These are phyloP conservation scores for Drosophila miranda DNA, from an alignment of 1,140 invertebrate genomes.

Conservation along the genomic window DNA sequence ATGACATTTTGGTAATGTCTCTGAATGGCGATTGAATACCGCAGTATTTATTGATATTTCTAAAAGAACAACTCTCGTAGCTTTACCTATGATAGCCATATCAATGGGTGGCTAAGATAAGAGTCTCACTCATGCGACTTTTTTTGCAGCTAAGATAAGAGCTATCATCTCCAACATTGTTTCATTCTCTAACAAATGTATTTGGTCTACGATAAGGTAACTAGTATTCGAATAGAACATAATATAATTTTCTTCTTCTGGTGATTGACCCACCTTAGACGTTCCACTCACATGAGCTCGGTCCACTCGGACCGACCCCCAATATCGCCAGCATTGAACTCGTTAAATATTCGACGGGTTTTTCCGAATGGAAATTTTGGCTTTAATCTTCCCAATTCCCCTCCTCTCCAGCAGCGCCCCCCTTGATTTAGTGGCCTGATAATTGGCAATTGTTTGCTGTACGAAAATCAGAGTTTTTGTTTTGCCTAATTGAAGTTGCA, in stretches of 20 bases:
- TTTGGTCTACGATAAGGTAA: neutral
- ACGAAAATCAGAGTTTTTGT: slow-evolving; percentile 40
- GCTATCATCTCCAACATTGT: neutral
- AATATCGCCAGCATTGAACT: slow-evolving; percentile 27
- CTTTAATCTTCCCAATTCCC: slow-evolving; percentile 31
- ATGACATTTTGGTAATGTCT: slow-evolving; percentile 40
- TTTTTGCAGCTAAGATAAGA: neutral
- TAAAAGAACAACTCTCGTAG: neutral
- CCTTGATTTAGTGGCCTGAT: slow-evolving; percentile 8
- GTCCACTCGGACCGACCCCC: slow-evolving; percentile 16
- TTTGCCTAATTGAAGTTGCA: slow-evolving; percentile 76
- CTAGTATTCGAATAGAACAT: neutral
- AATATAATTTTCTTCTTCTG: neutral
- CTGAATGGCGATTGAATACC: slow-evolving; percentile 5
- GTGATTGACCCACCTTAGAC: slow-evolving; percentile 16
- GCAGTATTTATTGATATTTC: slow-evolving; percentile 9
- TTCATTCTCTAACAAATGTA: too few species aligned
- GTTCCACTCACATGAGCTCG: slow-evolving; percentile 11
- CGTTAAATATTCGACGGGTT: slow-evolving; percentile 46
- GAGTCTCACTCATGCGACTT: neutral
- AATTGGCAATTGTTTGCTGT: slow-evolving; percentile 69
- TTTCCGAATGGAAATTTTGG: slow-evolving; percentile 38
- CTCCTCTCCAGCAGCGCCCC: neutral
- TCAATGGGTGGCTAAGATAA: neutral
- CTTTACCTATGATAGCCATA: neutral